Conservation (phyloP, 2,888 invertebrate genomes). For the Eurois occulta region DNA sequence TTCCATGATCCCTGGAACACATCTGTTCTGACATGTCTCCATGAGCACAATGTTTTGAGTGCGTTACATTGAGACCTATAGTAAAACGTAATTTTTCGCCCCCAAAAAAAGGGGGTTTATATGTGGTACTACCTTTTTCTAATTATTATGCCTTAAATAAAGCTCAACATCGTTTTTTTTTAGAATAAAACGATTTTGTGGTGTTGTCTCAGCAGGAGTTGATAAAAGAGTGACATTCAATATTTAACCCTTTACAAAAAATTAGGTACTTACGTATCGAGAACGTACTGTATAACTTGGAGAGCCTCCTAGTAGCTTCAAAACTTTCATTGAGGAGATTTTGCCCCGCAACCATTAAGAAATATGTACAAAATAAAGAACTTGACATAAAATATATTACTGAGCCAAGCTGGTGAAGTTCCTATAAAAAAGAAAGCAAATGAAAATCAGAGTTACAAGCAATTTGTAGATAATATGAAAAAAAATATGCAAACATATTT, state of each 20-base stretch:
- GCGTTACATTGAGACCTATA: too few species aligned
- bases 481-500: conserved; percentile 1
- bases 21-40: too few species aligned
- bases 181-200: neutral
- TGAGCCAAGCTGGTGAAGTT: neutral
- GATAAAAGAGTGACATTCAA: neutral
- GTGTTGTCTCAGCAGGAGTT: neutral
- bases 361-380: conserved; percentile 25
- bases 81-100: too few species aligned
- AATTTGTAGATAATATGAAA: too few species aligned
- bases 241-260: neutral
- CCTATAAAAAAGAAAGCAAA: neutral
- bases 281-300: conserved; percentile 26
- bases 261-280: conserved; percentile 33
- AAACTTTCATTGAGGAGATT: conserved; percentile 36
- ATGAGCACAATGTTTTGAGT: too few species aligned
- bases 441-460: neutral
- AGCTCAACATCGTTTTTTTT: neutral
- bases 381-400: neutral
- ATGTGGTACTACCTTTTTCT: too few species aligned
- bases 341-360: conserved; percentile 42
- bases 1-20: too few species aligned
- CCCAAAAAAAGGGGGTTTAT: too few species aligned
- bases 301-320: conserved; percentile 6
- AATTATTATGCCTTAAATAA: neutral